phyloP scores from a whole-genome alignment of 2,888 invertebrate genomes.

The Drosophila melanosoma region DNA sequence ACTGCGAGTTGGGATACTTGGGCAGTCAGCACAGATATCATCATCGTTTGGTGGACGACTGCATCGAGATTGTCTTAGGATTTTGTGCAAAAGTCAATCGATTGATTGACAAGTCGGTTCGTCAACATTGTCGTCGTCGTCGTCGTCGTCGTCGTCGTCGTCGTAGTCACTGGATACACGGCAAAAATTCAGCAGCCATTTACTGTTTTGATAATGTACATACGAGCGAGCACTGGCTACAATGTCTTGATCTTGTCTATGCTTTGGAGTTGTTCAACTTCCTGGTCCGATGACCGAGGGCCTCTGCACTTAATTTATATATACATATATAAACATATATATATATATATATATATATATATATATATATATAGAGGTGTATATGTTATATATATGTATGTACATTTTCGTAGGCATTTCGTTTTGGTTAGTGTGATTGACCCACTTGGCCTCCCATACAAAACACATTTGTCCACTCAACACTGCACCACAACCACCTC shows the following conservation, averaged over 20 bases:
- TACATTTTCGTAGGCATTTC: constrained; percentile 5
- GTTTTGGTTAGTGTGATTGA: constrained; percentile 41
- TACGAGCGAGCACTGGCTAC: constrained; percentile 9
- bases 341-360: neutral
- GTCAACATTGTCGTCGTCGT: constrained; percentile 31
- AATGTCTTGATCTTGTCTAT: constrained; percentile 55
- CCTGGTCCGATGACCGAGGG: constrained; percentile 51
- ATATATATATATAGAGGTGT: too few species aligned
- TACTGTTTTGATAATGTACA: constrained; percentile 65
- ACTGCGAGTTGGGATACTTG: constrained; percentile 26
- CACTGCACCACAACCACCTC: constrained; percentile 8
- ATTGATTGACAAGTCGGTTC: constrained; percentile 82
- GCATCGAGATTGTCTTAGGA: constrained; percentile 74
- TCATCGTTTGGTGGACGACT: constrained; percentile 56
- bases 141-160: constrained; percentile 1
- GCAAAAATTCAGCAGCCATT: constrained; percentile 41
- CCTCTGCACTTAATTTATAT: neutral
- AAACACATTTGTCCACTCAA: constrained; percentile 58
- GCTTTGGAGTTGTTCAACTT: constrained; percentile 63
- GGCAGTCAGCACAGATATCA: constrained; percentile 69
- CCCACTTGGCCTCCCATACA: constrained; percentile 50
- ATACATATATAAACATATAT: neutral
- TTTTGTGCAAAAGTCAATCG: constrained; percentile 79
- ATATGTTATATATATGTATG: too few species aligned
- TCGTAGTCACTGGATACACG: constrained; percentile 37